Base-by-base conservation (phyloP, 2,888 invertebrate genomes). In the Drosophila limbata region DNA sequence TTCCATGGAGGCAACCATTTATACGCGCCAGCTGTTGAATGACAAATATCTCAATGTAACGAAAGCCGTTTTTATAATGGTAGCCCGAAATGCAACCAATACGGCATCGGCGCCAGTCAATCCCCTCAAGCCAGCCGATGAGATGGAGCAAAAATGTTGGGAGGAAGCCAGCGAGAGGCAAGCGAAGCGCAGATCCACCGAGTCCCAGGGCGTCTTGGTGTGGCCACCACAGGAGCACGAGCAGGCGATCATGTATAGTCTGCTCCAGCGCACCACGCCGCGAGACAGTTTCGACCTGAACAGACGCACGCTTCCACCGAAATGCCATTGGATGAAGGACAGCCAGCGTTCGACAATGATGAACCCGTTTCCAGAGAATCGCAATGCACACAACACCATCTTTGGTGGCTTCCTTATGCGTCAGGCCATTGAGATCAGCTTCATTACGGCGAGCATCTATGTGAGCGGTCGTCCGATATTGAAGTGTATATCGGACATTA, bases 341-440 rank as follows among this genome's bases (percentile, higher is more conserved):
- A 83, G 87, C 13, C 93, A 92, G 35, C 88, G 95, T 17, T 94
- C 94, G 17, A 95, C 94, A 78, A 92, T 94, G 25, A 93, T 94
- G 44, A 93, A 94, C 66, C 94, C 94, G 1, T 95, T 95, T 86
- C 95, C 95, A 0, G 94, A 95, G 91, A 93, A 96, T 91, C 93
- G 96, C 53, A 96, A 96, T 92, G 92, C 96, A 28, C 96, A 96
- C 85, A 95, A 96, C 90, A 96, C 95, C 78, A 93, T 94, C 25
- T 97, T 97, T 90, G 97, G 97, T 60, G 97, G 97, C 0, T 96
- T 95, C 89, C 92, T 97, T 25, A 97, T 97, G 96, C 93, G 96
- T 17, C 94, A 95, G 79, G 96, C 96, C 0, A 93, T 94, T 55
- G 96, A 97, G 92, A 91, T 96, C 17, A 95, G 95, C 42, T 95